Conservation (phyloP, 2,113 vertebrate genomes). For the Sialia sialis region DNA sequence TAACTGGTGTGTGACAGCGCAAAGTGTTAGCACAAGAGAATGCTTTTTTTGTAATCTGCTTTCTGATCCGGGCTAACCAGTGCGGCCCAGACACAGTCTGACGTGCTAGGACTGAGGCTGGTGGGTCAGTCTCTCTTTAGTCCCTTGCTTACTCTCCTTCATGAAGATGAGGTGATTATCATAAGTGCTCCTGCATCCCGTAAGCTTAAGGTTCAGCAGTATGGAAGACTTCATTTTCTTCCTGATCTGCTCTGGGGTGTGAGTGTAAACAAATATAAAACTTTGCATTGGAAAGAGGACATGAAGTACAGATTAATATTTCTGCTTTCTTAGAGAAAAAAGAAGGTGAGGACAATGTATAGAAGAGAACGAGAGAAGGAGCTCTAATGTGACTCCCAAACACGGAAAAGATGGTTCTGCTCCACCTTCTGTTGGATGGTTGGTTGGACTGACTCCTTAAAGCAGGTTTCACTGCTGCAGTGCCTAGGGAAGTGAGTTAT, state of each 20-base stretch:
- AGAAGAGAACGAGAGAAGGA: background rate
- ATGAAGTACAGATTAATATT: background rate
- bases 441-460: background rate
- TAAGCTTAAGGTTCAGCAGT: background rate
- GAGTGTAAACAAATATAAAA: background rate
- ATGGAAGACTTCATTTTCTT: background rate
- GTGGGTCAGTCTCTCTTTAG: background rate
- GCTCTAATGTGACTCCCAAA: background rate
- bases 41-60: background rate
- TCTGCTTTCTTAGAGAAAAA: background rate
- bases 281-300: background rate
- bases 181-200: background rate
- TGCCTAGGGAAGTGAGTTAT: background rate
- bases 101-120: background rate
- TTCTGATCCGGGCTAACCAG: background rate
- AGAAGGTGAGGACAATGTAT: background rate
- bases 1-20: background rate
- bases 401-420: background rate
- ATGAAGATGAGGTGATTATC: background rate
- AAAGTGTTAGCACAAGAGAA: background rate
- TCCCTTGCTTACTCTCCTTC: background rate
- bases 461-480: background rate
- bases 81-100: background rate
- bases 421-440: background rate
- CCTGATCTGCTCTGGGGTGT: background rate